A percentile compares a stretch with the other conserved stretches of the same genome.
These are phyloP conservation scores for Lichenostomus cassidix DNA, from an alignment of 2,113 vertebrate genomes.

Conservation along the genomic window DNA sequence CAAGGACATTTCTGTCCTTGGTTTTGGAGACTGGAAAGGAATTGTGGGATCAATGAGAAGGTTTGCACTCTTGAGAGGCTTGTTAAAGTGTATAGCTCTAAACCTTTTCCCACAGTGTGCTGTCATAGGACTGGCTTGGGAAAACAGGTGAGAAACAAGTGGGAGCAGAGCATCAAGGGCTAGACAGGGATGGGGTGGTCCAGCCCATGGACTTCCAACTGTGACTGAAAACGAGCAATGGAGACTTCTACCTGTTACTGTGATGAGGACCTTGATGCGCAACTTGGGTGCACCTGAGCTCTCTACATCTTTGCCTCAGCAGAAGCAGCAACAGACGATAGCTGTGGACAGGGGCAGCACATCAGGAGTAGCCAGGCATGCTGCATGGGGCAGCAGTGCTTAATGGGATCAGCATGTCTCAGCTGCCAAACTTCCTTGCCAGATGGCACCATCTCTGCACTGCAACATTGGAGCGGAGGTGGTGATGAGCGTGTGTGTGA, in stretches of 20 bases:
- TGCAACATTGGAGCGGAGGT: rapidly evolving
- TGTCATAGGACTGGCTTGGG: background rate
- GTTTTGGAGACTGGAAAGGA: background rate
- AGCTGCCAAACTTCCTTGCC: background rate
- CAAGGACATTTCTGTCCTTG: background rate
- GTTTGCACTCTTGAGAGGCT: background rate
- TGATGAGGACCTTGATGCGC: background rate
- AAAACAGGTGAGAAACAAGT: background rate
- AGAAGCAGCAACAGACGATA: rapidly evolving
- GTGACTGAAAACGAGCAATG: background rate
- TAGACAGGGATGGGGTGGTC: background rate
- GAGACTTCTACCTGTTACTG: rapidly evolving
- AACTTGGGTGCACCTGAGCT: background rate
- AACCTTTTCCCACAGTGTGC: background rate
- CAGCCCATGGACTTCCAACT: background rate
- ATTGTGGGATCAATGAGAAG: background rate
- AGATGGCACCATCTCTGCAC: rapidly evolving
- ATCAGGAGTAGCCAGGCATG: background rate
- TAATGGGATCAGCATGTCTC: background rate
- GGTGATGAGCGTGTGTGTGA: rapidly evolving
- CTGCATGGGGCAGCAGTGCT: background rate
- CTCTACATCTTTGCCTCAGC: background rate
- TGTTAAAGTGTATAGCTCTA: background rate
- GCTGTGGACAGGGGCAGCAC: background rate
- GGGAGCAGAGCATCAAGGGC: background rate